Evolutionary conservation across 2,113 vertebrate genomes (phyloP).

Genomic region (Rhinoptilus africanus): DNA sequence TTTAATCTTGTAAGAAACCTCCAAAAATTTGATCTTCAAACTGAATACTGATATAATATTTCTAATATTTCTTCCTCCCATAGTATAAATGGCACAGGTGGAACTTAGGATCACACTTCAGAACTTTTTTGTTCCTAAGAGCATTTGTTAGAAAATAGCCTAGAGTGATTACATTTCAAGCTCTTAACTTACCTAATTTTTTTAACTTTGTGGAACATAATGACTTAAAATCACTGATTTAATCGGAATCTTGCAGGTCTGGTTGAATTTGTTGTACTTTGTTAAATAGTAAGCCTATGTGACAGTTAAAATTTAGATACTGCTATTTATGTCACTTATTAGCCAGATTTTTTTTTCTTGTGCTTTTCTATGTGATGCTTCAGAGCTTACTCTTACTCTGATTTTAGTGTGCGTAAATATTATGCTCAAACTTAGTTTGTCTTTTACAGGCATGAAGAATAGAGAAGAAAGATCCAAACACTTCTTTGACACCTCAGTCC

Average conservation of each 20-base stretch:
- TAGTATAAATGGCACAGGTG: not conserved
- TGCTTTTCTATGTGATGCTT: not conserved
- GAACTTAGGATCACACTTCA: not conserved
- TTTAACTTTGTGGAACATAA: not conserved
- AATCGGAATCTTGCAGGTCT: not conserved
- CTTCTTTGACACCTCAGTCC: constrained; percentile 93
- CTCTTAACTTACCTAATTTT: not conserved
- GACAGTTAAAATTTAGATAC: not conserved
- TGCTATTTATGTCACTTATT: not conserved
- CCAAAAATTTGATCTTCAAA: not conserved
- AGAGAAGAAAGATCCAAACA: constrained; percentile 96
- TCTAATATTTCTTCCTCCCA: not conserved
- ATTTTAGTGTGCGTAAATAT: not conserved
- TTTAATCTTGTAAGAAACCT: not conserved
- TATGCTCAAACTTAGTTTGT: not conserved
- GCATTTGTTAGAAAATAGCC: not conserved
- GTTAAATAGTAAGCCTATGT: not conserved
- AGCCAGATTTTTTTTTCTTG: not conserved
- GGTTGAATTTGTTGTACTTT: not conserved
- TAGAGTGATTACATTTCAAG: not conserved
- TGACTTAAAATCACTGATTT: not conserved
- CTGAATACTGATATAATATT: not conserved
- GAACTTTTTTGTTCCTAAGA: not conserved
- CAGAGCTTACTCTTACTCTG: not conserved
- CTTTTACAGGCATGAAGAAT: constrained; percentile 90